These are phyloP conservation scores for Arctopsyche grandis DNA, from an alignment of 1,140 invertebrate genomes.

Conservation along the genomic window DNA sequence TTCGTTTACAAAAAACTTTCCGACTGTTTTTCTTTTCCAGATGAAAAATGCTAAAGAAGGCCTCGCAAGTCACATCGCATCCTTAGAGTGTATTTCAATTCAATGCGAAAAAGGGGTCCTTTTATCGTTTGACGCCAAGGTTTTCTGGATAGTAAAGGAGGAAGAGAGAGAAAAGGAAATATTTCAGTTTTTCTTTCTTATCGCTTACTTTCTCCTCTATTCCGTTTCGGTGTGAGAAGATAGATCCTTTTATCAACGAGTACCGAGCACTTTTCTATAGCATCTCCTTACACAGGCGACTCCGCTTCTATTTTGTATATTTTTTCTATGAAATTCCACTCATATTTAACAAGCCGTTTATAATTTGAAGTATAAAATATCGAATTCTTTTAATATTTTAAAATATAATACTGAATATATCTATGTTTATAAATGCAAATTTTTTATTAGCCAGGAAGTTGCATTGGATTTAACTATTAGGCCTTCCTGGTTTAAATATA, in stretches of 20 bases:
- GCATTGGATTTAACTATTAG: too few relatives aligned
- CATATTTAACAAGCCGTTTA: too few relatives aligned
- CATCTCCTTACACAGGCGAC: constrained; percentile 3
- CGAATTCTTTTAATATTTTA: too few relatives aligned
- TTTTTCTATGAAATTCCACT: too few relatives aligned
- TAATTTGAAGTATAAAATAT: too few relatives aligned
- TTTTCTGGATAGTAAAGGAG: neutral
- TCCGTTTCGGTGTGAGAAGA: neutral
- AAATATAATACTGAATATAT: too few relatives aligned
- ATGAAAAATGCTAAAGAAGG: constrained; percentile 25
- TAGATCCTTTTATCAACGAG: constrained; percentile 28
- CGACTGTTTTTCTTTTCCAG: neutral
- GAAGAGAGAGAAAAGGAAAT: constrained; percentile 31
- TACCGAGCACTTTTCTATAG: neutral
- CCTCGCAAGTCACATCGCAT: constrained; percentile 31
- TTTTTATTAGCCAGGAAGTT: too few relatives aligned
- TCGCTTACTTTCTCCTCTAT: constrained; percentile 23
- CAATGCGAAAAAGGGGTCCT: constrained; percentile 10
- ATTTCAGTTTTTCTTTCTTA: constrained; percentile 43
- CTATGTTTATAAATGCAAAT: too few relatives aligned
- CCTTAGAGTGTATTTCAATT: constrained; percentile 31
- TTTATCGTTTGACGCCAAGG: constrained; percentile 27
- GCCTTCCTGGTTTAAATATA: too few relatives aligned
- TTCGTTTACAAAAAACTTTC: too few relatives aligned
- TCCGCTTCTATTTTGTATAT: neutral